These are phyloP conservation scores for Pampus argenteus DNA, from an alignment of 2,797 vertebrate species.

Conservation along the genomic window DNA sequence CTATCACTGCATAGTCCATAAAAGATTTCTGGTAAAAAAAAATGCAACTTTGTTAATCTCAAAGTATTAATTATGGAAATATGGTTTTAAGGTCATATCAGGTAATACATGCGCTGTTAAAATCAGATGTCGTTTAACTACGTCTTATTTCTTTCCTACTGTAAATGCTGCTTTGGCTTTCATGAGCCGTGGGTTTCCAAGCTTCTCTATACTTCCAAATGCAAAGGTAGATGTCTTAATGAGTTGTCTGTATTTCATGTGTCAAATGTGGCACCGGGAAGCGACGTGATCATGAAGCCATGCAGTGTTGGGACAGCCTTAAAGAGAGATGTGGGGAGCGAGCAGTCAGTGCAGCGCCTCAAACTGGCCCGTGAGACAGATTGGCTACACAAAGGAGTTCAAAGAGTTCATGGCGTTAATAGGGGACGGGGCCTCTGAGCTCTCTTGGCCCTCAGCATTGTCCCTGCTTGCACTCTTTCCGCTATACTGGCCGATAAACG, in stretches of 20 bases:
- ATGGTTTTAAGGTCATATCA: conserved; percentile 57
- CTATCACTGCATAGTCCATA: conserved; percentile 83
- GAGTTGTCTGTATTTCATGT: conserved; percentile 23
- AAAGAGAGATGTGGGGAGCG: conserved; percentile 30
- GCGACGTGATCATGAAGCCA: conserved; percentile 66
- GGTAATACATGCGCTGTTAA: conserved; percentile 83
- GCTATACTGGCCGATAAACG: conserved; percentile 99
- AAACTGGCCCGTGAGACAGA: conserved; percentile 32
- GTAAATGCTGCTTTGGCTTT: conserved; percentile 31
- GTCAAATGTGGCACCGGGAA: conserved; percentile 33
- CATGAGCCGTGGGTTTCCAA: conserved; percentile 24
- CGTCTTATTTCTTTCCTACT: conserved; percentile 7
- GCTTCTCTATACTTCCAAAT: conserved; percentile 22
- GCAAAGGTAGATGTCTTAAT: conserved; percentile 26
- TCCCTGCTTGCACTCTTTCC: conserved; percentile 94
- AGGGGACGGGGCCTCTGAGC: conserved; percentile 96
- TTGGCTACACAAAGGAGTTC: conserved; percentile 96
- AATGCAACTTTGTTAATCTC: conserved; percentile 77
- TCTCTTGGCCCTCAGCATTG: conserved; percentile 93
- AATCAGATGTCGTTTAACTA: conserved; percentile 52
- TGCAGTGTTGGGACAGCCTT: conserved; percentile 60
- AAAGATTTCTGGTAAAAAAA: conserved; percentile 79
- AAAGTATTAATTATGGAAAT: conserved; percentile 63
- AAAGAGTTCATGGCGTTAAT: conserved; percentile 98
- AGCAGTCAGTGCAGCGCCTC: conserved; percentile 53